Evolutionary conservation across 2,888 invertebrate genomes (phyloP).

Genomic region (Pachliopta kotzebuea): DNA sequence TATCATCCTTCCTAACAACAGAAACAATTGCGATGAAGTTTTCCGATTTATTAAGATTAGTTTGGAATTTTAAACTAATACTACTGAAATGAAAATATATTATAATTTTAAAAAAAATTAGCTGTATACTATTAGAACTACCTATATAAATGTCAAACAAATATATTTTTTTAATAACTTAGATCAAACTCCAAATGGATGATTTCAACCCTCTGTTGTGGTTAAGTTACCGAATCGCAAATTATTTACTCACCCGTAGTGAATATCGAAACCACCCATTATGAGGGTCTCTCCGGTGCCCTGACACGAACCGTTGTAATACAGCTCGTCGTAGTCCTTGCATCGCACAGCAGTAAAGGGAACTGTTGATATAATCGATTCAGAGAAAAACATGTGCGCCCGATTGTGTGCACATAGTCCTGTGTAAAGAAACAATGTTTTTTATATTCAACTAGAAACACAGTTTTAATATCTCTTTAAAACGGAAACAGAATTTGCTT

Average conservation of each 20-base stretch:
- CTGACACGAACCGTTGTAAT: conserved; percentile 62
- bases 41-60: too few species aligned
- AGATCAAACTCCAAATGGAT: neutral
- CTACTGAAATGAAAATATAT: too few species aligned
- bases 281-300: conserved; percentile 74
- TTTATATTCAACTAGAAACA: neutral
- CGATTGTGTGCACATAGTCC: conserved; percentile 78
- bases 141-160: neutral
- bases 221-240: neutral
- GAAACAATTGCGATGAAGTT: too few species aligned
- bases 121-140: neutral
- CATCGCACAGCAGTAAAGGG: conserved; percentile 74
- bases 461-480: neutral
- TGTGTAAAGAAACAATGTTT: conserved; percentile 35
- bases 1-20: too few species aligned
- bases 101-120: too few species aligned
- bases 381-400: conserved; percentile 77
- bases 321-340: conserved; percentile 65
- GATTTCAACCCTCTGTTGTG: neutral
- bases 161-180: neutral
- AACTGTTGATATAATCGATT: conserved; percentile 69
- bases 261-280: conserved; percentile 76
- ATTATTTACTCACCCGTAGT: conserved; percentile 61
- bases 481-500: too few species aligned
- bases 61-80: too few species aligned